These are phyloP conservation scores for Cololabis saira DNA, from an alignment of 2,113 vertebrate genomes.

Conservation along the genomic window DNA sequence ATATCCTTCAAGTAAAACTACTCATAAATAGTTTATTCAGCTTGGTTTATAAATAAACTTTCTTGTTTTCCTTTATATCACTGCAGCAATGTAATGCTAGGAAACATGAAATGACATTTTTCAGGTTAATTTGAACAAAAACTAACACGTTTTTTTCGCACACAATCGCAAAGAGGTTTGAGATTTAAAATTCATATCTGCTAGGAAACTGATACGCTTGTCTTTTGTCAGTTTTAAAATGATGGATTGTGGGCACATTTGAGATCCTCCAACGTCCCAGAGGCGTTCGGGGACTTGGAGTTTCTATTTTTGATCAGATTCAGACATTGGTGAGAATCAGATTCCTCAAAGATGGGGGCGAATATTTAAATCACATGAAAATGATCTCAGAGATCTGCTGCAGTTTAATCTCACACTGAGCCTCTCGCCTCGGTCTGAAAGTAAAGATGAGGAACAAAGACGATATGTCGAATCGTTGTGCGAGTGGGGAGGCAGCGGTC, in stretches of 20 bases:
- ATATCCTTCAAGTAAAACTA: no score
- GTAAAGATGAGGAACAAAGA: background rate
- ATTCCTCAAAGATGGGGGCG: constrained; percentile 7
- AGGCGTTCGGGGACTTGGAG: no score
- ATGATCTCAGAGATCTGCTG: constrained; percentile 22
- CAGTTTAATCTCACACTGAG: constrained; percentile 17
- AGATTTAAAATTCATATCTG: no score
- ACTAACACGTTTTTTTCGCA: no score
- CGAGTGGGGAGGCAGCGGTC: background rate
- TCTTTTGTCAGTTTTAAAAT: background rate
- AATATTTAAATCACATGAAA: constrained; percentile 38
- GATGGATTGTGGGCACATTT: background rate
- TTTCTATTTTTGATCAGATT: constrained; percentile 29
- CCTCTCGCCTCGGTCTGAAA: constrained; percentile 1
- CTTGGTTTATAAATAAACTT: background rate
- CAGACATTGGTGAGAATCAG: constrained; percentile 17
- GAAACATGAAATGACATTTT: background rate
- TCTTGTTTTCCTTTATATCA: background rate
- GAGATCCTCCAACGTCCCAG: no score
- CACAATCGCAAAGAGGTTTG: no score
- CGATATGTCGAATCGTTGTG: background rate
- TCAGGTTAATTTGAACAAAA: no score
- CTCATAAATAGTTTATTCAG: no score
- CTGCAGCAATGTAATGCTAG: background rate
- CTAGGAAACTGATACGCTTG: no score